Evolutionary conservation across 2,888 invertebrate genomes (phyloP).

Genomic region (Idaea aversata): DNA sequence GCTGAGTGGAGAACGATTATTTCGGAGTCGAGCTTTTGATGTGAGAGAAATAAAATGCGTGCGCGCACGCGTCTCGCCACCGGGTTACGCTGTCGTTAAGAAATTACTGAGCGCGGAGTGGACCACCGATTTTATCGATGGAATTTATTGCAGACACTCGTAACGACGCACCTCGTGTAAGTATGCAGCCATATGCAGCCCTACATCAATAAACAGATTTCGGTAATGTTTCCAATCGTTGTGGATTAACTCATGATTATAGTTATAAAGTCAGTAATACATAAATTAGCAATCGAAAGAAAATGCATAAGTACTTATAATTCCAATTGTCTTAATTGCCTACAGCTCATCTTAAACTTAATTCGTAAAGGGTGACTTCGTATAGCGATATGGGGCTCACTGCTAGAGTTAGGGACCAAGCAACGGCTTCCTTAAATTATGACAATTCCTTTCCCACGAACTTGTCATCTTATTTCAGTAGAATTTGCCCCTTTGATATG

Average conservation of each 20-base stretch:
- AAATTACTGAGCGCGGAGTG: constrained; percentile 73
- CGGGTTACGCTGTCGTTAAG: constrained; percentile 79
- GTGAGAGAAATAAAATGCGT: constrained; percentile 74
- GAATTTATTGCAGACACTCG: constrained; percentile 77
- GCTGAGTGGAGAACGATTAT: constrained; percentile 78
- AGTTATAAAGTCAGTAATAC: neutral
- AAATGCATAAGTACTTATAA: neutral
- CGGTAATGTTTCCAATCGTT: neutral
- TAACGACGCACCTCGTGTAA: constrained; percentile 42
- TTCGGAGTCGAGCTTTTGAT: constrained; percentile 71
- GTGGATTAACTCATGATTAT: neutral
- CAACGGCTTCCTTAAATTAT: too few relatives aligned
- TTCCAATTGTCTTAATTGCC: neutral
- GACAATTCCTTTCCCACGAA: too few relatives aligned
- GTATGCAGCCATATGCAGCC: constrained; percentile 56
- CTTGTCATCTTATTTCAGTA: too few relatives aligned
- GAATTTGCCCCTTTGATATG: too few relatives aligned
- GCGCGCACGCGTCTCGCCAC: constrained; percentile 76
- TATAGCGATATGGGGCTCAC: too few relatives aligned
- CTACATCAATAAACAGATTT: constrained; percentile 36
- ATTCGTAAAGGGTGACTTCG: too few relatives aligned
- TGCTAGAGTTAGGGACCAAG: too few relatives aligned
- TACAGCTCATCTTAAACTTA: too few relatives aligned
- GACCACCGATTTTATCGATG: constrained; percentile 79
- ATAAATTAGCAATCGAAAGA: neutral